phyloP scores from a whole-genome alignment of 2,797 vertebrate species.

The Avahi laniger region DNA sequence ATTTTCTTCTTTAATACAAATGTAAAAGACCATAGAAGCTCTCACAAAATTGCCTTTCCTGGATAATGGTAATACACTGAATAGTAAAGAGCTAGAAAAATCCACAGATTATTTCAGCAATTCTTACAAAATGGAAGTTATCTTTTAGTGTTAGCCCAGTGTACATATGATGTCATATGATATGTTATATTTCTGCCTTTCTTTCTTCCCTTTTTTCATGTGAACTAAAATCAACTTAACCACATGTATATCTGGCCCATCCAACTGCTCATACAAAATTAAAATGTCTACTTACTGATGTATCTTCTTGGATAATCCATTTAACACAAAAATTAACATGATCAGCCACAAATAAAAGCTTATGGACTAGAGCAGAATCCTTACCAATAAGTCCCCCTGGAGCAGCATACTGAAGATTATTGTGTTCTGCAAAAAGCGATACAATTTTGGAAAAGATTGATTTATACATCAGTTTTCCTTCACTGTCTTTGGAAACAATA shows the following conservation, averaged over 20 bases:
- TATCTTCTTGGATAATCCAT: background rate
- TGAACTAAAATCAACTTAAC: too few species aligned
- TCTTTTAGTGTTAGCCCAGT: background rate
- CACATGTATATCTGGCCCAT: background rate
- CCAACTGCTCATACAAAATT: background rate
- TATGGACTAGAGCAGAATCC: background rate
- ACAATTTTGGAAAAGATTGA: conserved; percentile 99
- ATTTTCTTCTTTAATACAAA: background rate
- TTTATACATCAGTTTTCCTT: conserved; percentile 98
- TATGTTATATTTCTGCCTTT: background rate
- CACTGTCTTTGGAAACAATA: conserved; percentile 98
- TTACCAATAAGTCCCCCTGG: conserved; percentile 97
- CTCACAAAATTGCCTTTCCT: background rate
- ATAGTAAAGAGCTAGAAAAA: background rate
- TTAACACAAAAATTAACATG: background rate
- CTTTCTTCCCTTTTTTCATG: too few species aligned
- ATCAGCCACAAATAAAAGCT: background rate
- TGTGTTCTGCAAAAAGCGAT: conserved; percentile 96
- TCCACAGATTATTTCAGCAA: background rate
- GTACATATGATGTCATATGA: background rate
- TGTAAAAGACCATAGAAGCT: background rate
- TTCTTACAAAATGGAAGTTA: background rate
- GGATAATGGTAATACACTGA: background rate
- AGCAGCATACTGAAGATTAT: conserved; percentile 96
- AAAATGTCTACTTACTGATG: background rate